Conservation (phyloP, 2,888 invertebrate species). For the Synergus laeviventris region DNA sequence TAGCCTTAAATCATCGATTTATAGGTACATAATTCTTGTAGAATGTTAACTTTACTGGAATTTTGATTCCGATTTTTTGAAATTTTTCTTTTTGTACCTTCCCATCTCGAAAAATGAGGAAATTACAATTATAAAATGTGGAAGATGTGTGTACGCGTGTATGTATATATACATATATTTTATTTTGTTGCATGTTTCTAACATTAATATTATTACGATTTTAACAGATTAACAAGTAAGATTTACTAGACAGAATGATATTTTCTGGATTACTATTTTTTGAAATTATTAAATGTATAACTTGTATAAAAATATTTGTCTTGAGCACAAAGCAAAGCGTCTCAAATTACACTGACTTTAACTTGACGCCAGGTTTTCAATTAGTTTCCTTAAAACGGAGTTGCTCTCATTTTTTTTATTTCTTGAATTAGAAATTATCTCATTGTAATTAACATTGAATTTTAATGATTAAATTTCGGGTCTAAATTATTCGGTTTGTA, state of each 20-base stretch:
- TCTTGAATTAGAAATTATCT: neutral
- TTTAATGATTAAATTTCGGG: neutral
- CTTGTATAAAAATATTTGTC: slow-evolving; percentile 42
- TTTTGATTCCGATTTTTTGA: neutral
- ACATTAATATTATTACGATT: slow-evolving; percentile 43
- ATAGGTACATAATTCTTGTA: neutral
- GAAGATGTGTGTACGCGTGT: slow-evolving; percentile 4
- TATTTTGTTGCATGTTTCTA: slow-evolving; percentile 40
- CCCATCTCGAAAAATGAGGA: neutral
- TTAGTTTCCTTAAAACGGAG: neutral
- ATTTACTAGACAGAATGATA: slow-evolving; percentile 42
- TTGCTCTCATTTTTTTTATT: neutral
- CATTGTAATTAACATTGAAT: neutral
- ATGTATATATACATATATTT: slow-evolving; percentile 5
- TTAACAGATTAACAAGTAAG: slow-evolving; percentile 56
- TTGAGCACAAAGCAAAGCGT: slow-evolving; percentile 33
- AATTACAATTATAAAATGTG: neutral
- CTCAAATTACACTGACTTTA: neutral
- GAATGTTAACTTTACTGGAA: neutral
- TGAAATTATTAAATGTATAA: slow-evolving; percentile 51
- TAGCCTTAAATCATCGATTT: neutral
- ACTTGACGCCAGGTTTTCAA: neutral
- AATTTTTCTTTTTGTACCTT: neutral
- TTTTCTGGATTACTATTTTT: slow-evolving; percentile 48
- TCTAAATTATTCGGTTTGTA: neutral